These are phyloP conservation scores for Hipparchia semele DNA, from an alignment of 2,888 invertebrate species.

Conservation along the genomic window DNA sequence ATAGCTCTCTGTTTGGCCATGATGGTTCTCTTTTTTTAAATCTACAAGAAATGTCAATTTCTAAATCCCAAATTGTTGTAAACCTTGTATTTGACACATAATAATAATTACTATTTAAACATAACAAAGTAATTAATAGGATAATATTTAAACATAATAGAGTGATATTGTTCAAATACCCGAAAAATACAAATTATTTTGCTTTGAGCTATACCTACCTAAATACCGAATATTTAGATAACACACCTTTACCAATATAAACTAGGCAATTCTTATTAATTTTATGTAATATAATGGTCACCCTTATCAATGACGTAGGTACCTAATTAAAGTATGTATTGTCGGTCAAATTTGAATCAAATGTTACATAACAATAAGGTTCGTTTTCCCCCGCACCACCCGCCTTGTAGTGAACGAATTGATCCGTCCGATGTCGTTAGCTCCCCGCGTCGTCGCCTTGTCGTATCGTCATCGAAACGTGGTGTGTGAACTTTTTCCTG, in stretches of 20 bases:
- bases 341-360: conserved; percentile 13
- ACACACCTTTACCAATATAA: conserved; percentile 16
- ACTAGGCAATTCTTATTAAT: conserved; percentile 4
- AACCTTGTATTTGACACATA: too few relatives aligned
- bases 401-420: conserved; percentile 63
- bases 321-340: conserved; percentile 3
- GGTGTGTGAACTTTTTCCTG: conserved; percentile 39
- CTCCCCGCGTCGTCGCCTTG: conserved; percentile 62
- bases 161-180: too few relatives aligned
- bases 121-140: too few relatives aligned
- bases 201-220: not conserved
- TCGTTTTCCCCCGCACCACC: conserved; percentile 41
- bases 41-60: too few relatives aligned
- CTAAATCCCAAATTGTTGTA: too few relatives aligned
- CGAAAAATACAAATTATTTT: not conserved
- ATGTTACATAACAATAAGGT: conserved; percentile 27
- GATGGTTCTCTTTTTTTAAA: too few relatives aligned
- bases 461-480: conserved; percentile 48
- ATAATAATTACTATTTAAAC: too few relatives aligned
- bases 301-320: not conserved
- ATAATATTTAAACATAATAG: too few relatives aligned
- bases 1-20: too few relatives aligned
- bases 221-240: not conserved
- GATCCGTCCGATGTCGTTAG: conserved; percentile 76
- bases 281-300: conserved; percentile 9